A percentile compares a stretch with the other conserved stretches of the same genome.
Evolutionary conservation across 2,113 vertebrate species (phyloP).

Genomic region (Colaptes auratus): DNA sequence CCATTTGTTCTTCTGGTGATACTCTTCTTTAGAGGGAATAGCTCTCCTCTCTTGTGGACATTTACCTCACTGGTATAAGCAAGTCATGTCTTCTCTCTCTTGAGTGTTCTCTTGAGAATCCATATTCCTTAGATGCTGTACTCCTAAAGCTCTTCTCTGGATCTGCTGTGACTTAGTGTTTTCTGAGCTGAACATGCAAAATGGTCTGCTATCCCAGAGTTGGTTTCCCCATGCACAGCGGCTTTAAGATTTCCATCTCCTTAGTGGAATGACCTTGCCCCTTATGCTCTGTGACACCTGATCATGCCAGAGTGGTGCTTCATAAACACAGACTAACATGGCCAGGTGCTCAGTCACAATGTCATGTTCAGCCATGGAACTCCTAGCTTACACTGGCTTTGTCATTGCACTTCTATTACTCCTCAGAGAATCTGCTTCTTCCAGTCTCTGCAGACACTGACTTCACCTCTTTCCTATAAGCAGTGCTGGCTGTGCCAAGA

Average conservation of each 20-base stretch:
- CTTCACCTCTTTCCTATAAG: neutral
- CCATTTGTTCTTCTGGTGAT: neutral
- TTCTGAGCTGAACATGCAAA: neutral
- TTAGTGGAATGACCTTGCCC: neutral
- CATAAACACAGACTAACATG: neutral
- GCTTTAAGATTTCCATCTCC: neutral
- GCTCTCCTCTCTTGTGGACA: neutral
- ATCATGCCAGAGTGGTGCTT: neutral
- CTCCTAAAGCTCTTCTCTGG: neutral
- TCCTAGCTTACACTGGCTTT: neutral
- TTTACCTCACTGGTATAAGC: neutral
- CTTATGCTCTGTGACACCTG: neutral
- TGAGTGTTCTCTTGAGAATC: neutral
- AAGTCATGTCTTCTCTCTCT: neutral
- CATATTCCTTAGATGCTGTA: neutral
- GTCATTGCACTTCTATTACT: neutral
- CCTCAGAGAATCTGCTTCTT: neutral
- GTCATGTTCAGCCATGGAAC: neutral
- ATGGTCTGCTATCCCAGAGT: neutral
- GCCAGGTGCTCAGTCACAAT: neutral
- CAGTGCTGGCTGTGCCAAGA: neutral
- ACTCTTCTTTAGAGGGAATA: neutral
- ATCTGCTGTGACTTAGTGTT: neutral
- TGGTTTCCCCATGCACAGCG: accelerated
- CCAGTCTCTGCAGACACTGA: neutral